Percentiles rank a stretch among this genome's conserved stretches.
Evolutionary conservation across 2,888 invertebrate species (phyloP).

Genomic region (Bombylius major): DNA sequence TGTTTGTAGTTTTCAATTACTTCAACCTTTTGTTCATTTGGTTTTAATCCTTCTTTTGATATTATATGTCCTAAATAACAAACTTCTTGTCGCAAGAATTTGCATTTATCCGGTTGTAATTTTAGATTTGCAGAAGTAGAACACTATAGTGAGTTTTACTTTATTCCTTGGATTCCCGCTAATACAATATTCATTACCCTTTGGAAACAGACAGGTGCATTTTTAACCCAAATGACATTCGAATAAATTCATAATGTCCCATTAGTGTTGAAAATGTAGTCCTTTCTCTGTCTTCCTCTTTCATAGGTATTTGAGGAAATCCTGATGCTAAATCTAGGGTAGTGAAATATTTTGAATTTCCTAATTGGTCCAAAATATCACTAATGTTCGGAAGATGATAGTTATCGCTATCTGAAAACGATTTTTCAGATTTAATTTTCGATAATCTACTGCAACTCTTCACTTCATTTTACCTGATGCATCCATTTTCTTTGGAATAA

Average conservation of each 20-base stretch:
- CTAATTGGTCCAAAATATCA: constrained; percentile 27
- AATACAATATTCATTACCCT: constrained; percentile 19
- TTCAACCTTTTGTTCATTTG: too few relatives aligned
- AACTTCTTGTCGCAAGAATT: too few relatives aligned
- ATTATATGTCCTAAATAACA: too few relatives aligned
- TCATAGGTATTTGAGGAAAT: not conserved
- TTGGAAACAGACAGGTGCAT: constrained; percentile 15
- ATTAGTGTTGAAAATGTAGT: constrained; percentile 25
- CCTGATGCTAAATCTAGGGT: constrained; percentile 19
- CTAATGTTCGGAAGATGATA: constrained; percentile 4
- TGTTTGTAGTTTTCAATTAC: too few relatives aligned
- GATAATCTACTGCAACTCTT: not conserved
- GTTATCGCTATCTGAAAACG: not conserved
- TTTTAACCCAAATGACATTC: constrained; percentile 19
- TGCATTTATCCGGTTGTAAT: too few relatives aligned
- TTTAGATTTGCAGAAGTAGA: too few relatives aligned
- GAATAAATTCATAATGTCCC: constrained; percentile 19
- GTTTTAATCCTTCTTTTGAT: too few relatives aligned
- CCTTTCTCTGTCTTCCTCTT: constrained; percentile 14
- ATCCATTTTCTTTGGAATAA: constrained; percentile 25
- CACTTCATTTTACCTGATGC: constrained; percentile 15
- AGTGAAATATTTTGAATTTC: constrained; percentile 25
- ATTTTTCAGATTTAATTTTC: not conserved
- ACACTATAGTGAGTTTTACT: too few relatives aligned
- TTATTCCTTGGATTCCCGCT: constrained; percentile 15